Conservation (phyloP, 2,113 vertebrate species). For the Petrocephalus zakoni region DNA sequence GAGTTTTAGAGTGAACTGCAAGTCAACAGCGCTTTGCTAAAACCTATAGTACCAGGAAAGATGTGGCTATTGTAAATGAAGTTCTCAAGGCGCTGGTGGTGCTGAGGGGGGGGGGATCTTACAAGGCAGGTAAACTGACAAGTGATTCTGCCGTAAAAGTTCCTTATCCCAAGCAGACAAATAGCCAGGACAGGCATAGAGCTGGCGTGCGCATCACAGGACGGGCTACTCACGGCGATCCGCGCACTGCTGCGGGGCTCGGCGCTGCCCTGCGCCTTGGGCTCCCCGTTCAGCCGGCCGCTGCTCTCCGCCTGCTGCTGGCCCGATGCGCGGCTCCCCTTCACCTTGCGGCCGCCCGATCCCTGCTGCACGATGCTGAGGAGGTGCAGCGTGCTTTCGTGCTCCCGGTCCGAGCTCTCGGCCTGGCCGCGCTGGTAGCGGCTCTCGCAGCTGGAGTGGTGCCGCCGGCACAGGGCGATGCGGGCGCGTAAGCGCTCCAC, state of each 20-base stretch:
- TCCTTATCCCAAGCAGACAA: neutral
- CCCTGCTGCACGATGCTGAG: constrained; percentile 85
- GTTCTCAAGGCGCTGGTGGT: neutral
- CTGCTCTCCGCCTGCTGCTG: constrained; percentile 57
- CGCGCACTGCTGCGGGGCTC: constrained; percentile 77
- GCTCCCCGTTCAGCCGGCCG: constrained; percentile 66
- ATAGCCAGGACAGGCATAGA: neutral
- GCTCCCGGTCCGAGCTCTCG: constrained; percentile 80
- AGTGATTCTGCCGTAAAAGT: neutral
- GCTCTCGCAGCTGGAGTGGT: constrained; percentile 87
- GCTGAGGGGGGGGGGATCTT: neutral
- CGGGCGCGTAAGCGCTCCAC: constrained; percentile 89
- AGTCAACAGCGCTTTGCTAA: neutral
- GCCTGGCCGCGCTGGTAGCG: constrained; percentile 81
- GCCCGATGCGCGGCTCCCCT: constrained; percentile 63
- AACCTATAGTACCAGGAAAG: neutral
- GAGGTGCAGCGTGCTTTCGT: constrained; percentile 83
- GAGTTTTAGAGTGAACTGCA: neutral
- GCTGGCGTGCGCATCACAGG: neutral
- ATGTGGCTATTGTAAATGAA: neutral
- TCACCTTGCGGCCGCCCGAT: constrained; percentile 68
- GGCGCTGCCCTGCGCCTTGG: constrained; percentile 39
- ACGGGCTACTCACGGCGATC: constrained; percentile 74
- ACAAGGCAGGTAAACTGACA: neutral
- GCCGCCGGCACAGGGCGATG: constrained; percentile 84